phyloP scores from a whole-genome alignment of 1,140 invertebrate genomes.

The Carposina sasakii region DNA sequence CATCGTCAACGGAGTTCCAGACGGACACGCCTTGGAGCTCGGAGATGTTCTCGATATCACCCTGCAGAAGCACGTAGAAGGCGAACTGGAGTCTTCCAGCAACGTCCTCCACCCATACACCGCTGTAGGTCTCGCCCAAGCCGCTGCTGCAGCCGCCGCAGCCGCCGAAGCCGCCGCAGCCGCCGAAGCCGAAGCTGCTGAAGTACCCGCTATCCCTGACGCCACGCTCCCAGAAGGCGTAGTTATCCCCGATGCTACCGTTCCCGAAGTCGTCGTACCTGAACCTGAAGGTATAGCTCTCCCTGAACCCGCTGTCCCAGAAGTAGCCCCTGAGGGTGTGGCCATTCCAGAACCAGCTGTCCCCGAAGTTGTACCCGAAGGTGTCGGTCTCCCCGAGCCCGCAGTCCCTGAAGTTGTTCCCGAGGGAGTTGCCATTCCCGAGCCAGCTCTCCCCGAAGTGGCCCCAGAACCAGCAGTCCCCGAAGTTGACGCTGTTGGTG shows the following conservation, averaged over 20 bases:
- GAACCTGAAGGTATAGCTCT: conserved; percentile 7
- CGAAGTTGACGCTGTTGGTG: neutral
- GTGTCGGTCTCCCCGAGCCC: too few species aligned
- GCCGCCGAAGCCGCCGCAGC: neutral
- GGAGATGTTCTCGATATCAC: conserved; percentile 35
- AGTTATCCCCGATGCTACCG: conserved; percentile 11
- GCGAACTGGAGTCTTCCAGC: conserved; percentile 19
- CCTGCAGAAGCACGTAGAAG: conserved; percentile 32
- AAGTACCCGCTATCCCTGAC: conserved; percentile 15
- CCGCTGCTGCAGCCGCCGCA: conserved; percentile 25
- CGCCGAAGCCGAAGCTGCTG: neutral
- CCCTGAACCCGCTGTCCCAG: conserved; percentile 14
- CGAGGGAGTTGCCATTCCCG: neutral
- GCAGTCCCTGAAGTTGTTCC: neutral
- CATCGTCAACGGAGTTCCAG: conserved; percentile 39
- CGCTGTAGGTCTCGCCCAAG: conserved; percentile 33
- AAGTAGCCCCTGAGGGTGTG: conserved; percentile 11
- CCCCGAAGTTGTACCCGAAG: neutral
- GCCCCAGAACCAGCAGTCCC: neutral
- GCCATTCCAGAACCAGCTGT: neutral
- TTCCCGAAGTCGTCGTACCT: conserved; percentile 15
- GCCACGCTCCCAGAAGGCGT: conserved; percentile 11
- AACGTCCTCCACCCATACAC: conserved; percentile 35
- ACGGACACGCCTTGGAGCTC: conserved; percentile 35
- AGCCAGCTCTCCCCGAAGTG: neutral